phyloP scores from a whole-genome alignment of 2,888 invertebrate genomes.

The Formica aserva region DNA sequence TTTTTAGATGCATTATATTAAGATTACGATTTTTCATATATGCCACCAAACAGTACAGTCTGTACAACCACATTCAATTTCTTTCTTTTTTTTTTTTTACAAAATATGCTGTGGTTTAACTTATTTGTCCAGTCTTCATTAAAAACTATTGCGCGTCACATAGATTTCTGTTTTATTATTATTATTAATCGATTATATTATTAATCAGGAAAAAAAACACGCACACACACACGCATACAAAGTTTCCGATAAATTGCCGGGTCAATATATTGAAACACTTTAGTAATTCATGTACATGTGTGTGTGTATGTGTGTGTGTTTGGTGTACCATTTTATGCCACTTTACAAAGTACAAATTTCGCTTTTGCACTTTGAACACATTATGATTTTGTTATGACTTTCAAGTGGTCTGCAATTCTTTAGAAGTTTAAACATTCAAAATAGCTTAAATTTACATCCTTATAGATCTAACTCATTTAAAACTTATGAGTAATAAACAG shows the following conservation, averaged over 20 bases:
- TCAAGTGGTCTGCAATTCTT: neutral
- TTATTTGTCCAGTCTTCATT: slow-evolving; percentile 60
- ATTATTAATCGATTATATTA: neutral
- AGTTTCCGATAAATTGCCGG: neutral
- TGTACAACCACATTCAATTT: slow-evolving; percentile 62
- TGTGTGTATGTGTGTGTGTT: neutral
- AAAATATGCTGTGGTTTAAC: slow-evolving; percentile 60
- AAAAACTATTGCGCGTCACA: slow-evolving; percentile 46
- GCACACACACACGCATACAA: neutral
- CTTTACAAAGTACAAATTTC: slow-evolving; percentile 4
- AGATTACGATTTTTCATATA: slow-evolving; percentile 50
- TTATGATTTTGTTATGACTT: neutral
- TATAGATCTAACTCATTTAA: slow-evolving; percentile 13
- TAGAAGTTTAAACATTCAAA: slow-evolving; percentile 1
- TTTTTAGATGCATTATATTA: slow-evolving; percentile 55
- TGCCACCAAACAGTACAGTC: slow-evolving; percentile 55
- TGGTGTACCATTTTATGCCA: neutral
- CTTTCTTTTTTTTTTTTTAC: slow-evolving; percentile 57
- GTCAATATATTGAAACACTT: neutral
- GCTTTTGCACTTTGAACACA: neutral
- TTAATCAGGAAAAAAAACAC: neutral
- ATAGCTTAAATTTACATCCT: slow-evolving; percentile 23
- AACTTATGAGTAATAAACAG: slow-evolving; percentile 23
- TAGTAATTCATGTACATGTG: slow-evolving; percentile 8
- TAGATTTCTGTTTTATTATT: slow-evolving; percentile 22